phyloP scores from a whole-genome alignment of 30 jellyfish, hydroid and myxozoan genomes.

The Turritopsis rubra region DNA sequence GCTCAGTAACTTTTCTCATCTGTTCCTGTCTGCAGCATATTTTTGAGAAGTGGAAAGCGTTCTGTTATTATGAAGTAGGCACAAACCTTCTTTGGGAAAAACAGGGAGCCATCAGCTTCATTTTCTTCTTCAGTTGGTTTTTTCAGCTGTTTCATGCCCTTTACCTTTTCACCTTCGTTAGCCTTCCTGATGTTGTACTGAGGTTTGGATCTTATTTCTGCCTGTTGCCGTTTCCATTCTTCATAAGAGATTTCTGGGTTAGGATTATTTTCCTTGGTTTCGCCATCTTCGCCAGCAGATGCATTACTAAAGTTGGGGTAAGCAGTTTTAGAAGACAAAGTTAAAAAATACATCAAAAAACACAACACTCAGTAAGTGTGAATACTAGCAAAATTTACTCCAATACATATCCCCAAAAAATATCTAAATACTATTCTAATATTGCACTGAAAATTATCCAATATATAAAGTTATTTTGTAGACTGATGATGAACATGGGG shows the following conservation, averaged over 20 bases:
- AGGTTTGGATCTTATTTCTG: slow-evolving; percentile 38
- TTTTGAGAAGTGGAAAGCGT: too few species aligned
- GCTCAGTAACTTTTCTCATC: too few species aligned
- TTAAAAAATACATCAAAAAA: too few species aligned
- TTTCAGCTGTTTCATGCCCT: slow-evolving; percentile 43
- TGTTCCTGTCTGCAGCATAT: too few species aligned
- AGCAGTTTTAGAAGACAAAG: background rate
- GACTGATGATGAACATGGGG: too few species aligned
- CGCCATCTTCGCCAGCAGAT: slow-evolving; percentile 20
- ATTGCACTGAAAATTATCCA: too few species aligned
- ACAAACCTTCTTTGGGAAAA: slow-evolving; percentile 85
- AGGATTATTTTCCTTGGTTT: slow-evolving; percentile 14
- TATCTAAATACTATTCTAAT: too few species aligned
- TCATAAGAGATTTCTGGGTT: slow-evolving; percentile 64
- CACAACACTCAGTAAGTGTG: too few species aligned
- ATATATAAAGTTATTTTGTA: too few species aligned
- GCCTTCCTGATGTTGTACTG: slow-evolving; percentile 72
- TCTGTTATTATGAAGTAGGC: background rate
- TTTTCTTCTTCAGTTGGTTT: slow-evolving; percentile 73
- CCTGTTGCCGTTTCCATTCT: slow-evolving; percentile 60
- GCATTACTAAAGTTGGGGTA: slow-evolving; percentile 12
- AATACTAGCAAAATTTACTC: too few species aligned
- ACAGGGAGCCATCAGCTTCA: slow-evolving; percentile 67
- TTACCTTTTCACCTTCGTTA: slow-evolving; percentile 84
- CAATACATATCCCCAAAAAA: too few species aligned